A percentile compares a stretch with the other conserved stretches of the same genome.
These are phyloP conservation scores for Crocallis elinguaria DNA, from an alignment of 2,888 invertebrate genomes.

Conservation along the genomic window DNA sequence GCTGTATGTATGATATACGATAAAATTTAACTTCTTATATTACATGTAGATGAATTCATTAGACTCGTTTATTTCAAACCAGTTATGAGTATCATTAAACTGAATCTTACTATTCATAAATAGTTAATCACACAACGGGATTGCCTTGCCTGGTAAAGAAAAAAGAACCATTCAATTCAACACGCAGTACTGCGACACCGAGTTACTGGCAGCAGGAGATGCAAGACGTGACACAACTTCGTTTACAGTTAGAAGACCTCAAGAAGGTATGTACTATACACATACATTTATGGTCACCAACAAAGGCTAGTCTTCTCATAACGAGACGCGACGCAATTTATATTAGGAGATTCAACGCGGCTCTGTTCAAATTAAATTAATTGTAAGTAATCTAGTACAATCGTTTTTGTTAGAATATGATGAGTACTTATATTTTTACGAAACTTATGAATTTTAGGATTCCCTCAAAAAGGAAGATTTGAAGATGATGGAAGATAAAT, in stretches of 20 bases:
- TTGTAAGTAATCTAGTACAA: no score
- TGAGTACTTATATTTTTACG: no score
- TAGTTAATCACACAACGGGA: constrained; percentile 33
- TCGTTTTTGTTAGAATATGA: no score
- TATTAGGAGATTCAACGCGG: no score
- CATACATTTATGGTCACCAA: not conserved
- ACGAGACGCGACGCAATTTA: no score
- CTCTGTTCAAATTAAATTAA: no score
- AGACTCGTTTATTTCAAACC: no score
- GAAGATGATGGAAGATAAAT: constrained; percentile 64
- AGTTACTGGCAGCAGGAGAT: constrained; percentile 52
- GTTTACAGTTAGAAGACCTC: constrained; percentile 58
- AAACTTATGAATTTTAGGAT: constrained; percentile 41
- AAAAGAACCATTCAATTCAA: constrained; percentile 14
- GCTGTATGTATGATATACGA: no score
- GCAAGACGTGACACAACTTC: constrained; percentile 59
- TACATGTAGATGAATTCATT: no score
- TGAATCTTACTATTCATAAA: not conserved
- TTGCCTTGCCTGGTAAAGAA: constrained; percentile 50
- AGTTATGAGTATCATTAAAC: no score
- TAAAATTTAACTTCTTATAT: no score
- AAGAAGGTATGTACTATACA: constrained; percentile 56
- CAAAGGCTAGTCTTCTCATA: no score
- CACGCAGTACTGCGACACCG: constrained; percentile 15
- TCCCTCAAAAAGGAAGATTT: constrained; percentile 65